Base-by-base conservation (phyloP, 2,113 vertebrate genomes). In the Lagenorhynchus albirostris region DNA sequence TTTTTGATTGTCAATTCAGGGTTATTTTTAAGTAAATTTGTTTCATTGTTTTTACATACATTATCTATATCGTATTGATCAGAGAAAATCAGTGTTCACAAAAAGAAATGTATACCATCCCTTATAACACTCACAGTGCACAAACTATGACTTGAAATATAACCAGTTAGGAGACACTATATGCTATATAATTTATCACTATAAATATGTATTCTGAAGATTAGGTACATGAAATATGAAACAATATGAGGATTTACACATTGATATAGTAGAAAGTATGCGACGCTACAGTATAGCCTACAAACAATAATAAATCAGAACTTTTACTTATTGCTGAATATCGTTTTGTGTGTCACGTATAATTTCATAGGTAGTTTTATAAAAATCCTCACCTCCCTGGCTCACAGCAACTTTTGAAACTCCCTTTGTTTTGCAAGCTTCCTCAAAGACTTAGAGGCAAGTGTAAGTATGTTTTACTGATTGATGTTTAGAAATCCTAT, bases 401-500 rank as follows among this genome's bases (percentile, higher is more conserved):
- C 29, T 90, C 58, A 55, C 20, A 44, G 13, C 6, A 60, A 81
- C 20, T 83, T 95, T 70, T 87, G 38, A 90, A 90, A 81, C 44
- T 79, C 23, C 11, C 13, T 81, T 84, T 65, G 26, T 94, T 96
- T 92, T 67, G 1, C 76, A 90, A 58, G 63, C 4, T 14, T 96
- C 41, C 90, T 97, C 29, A 82, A 97, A 98, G 92, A 77, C 53
- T 85, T 76, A 80, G 50, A 84, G 81, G 84, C 6, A 96, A 90
- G 83, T 80, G 5, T 73, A 97, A 91, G 94, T 62, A 91, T 73
- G 0, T 97, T 96, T 97, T 1, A 0, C 50, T 96, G 95, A 98
- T 82, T 94, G 94, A 96, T 91, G 50, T 92, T 93, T 95, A 96
- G 76, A 90, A 97, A 97, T 96, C 0, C 41, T 96, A 33, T 97